phyloP scores from a whole-genome alignment of 2,113 vertebrate genomes.

The Etia nguti region DNA sequence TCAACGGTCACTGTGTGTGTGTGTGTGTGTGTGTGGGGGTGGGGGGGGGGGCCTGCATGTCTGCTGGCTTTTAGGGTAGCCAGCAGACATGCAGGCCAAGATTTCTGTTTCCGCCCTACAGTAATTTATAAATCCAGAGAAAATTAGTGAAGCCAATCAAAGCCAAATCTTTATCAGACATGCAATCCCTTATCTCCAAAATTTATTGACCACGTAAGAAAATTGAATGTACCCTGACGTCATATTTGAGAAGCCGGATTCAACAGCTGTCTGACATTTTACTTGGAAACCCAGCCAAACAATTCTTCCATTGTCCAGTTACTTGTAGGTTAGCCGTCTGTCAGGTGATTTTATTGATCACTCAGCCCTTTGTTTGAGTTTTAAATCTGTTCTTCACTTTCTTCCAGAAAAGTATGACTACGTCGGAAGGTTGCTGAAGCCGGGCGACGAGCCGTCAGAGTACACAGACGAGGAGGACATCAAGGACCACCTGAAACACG shows the following conservation, averaged over 20 bases:
- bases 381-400: neutral
- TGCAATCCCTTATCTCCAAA: neutral
- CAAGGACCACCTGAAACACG: constrained; percentile 97
- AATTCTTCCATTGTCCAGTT: neutral
- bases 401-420: constrained; percentile 96
- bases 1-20: neutral
- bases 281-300: neutral
- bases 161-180: neutral
- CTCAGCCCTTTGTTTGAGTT: neutral
- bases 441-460: constrained; percentile 96
- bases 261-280: neutral
- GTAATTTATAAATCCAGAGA: neutral
- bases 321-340: neutral
- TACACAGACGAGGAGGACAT: constrained; percentile 98
- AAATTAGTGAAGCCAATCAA: neutral
- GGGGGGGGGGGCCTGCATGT: too few species aligned
- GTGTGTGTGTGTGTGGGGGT: neutral
- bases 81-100: neutral
- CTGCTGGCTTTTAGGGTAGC: neutral
- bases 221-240: neutral
- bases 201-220: neutral
- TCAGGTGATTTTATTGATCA: neutral
- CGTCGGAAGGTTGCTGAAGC: constrained; percentile 96
- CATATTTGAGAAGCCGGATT: neutral
- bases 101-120: neutral